Evolutionary conservation across 2,797 vertebrate species (phyloP).

Genomic region (Okamejei kenojei): DNA sequence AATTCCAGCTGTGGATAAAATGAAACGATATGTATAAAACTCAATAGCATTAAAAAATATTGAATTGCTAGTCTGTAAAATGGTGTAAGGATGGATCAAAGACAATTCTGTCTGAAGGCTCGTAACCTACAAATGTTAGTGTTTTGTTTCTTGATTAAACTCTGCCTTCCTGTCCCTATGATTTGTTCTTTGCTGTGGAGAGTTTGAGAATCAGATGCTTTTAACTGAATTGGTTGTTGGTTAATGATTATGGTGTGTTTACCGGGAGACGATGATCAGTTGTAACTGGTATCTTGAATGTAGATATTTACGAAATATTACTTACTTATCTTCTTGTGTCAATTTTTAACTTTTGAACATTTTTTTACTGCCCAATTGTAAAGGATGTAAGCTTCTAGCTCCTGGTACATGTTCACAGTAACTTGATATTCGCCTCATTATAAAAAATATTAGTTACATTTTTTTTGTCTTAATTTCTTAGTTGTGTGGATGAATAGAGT

Average conservation of each 20-base stretch:
- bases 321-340: slow-evolving; percentile 12
- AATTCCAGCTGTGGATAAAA: background rate
- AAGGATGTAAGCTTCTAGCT: background rate
- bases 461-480: background rate
- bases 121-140: background rate
- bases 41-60: background rate
- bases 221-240: background rate
- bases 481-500: background rate
- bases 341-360: slow-evolving; percentile 36
- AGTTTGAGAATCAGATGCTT: background rate
- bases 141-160: background rate
- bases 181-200: background rate
- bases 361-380: background rate
- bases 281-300: background rate
- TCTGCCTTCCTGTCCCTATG: background rate
- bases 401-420: slow-evolving; percentile 10
- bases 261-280: background rate
- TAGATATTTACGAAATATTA: background rate
- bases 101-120: background rate
- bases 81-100: background rate
- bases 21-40: background rate
- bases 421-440: background rate
- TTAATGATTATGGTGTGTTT: background rate
- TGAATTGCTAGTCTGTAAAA: background rate
- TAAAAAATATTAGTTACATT: background rate